phyloP scores from a whole-genome alignment of 2,797 vertebrate species.

The Melanotaenia trifasciata region DNA sequence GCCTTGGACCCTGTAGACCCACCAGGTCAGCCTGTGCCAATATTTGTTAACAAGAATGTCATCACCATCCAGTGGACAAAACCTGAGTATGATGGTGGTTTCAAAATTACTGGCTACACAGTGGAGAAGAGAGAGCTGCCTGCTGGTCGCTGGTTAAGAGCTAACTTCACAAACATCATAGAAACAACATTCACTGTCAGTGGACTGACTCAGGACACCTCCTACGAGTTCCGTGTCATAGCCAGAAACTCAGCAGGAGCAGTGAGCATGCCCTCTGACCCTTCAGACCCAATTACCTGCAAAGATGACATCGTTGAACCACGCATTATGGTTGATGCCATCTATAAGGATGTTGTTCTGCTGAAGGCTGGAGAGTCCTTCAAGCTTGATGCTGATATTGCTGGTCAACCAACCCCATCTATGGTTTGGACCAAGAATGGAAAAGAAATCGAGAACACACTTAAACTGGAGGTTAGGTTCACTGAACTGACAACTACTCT shows the following conservation, averaged over 20 bases:
- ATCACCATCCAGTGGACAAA: constrained; percentile 95
- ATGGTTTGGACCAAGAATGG: constrained; percentile 96
- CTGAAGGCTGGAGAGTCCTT: constrained; percentile 95
- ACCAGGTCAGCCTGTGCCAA: constrained; percentile 92
- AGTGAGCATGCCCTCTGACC: constrained; percentile 93
- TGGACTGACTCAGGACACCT: constrained; percentile 92
- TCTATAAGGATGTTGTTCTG: constrained; percentile 91
- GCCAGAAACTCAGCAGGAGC: constrained; percentile 96
- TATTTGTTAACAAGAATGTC: constrained; percentile 91
- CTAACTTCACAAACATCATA: constrained; percentile 97
- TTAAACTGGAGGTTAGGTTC: constrained; percentile 92
- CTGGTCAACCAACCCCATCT: constrained; percentile 92
- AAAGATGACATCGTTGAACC: constrained; percentile 95
- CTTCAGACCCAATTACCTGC: constrained; percentile 93
- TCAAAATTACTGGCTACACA: constrained; percentile 96
- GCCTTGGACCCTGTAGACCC: constrained; percentile 97
- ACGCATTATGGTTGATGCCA: constrained; percentile 95
- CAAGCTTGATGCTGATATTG: constrained; percentile 95
- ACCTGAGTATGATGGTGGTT: constrained; percentile 97
- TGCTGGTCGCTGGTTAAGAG: constrained; percentile 93
- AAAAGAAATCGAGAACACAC: constrained; percentile 93
- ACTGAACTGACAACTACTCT: constrained; percentile 92
- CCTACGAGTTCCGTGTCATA: constrained; percentile 94
- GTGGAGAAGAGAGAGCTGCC: constrained; percentile 96
- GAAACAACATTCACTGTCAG: constrained; percentile 96